phyloP scores from a whole-genome alignment of 2,888 invertebrate species.

The Eilema caniola region DNA sequence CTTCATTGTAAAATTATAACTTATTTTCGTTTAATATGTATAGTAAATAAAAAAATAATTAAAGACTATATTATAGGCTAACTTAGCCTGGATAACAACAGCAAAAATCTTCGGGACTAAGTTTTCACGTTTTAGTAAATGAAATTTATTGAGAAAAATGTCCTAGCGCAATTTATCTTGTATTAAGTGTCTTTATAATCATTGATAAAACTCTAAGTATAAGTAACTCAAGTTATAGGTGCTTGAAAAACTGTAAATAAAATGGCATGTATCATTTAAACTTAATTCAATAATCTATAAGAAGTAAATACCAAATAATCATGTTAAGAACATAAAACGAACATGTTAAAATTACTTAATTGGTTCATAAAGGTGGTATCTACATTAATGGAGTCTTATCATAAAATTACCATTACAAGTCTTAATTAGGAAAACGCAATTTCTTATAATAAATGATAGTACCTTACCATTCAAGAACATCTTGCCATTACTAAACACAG shows the following conservation, averaged over 20 bases:
- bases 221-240: background rate
- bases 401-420: background rate
- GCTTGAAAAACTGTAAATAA: background rate
- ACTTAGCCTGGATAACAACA: background rate
- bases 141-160: background rate
- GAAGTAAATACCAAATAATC: background rate
- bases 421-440: background rate
- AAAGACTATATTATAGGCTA: background rate
- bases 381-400: background rate
- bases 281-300: background rate
- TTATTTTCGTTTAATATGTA: background rate
- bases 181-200: no score
- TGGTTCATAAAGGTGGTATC: background rate
- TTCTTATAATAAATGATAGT: background rate
- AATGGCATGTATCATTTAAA: background rate
- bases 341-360: background rate
- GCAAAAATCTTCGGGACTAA: background rate
- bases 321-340: background rate
- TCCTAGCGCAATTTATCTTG: no score
- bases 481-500: constrained; percentile 43
- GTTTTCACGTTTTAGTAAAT: background rate
- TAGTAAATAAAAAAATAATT: background rate
- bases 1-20: background rate
- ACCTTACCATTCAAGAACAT: constrained; percentile 49
- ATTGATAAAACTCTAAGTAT: no score